Percentiles rank a stretch among this genome's conserved stretches.
Evolutionary conservation across 2,797 vertebrate genomes (phyloP).

Genomic region (Novumbra hubbsi): DNA sequence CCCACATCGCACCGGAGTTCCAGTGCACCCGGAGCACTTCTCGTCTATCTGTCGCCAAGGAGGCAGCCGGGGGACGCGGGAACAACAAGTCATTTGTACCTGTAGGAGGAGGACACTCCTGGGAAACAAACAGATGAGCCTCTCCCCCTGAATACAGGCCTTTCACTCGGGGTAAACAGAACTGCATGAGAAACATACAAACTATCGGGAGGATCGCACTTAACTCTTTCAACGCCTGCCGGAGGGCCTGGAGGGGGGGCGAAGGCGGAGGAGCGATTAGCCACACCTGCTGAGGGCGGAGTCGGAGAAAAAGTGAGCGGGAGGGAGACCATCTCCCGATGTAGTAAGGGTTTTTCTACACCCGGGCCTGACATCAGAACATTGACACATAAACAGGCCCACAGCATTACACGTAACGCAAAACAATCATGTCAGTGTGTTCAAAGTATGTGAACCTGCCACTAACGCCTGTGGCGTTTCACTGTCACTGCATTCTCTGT

Average conservation of each 20-base stretch:
- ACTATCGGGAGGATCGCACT: slow-evolving; percentile 80
- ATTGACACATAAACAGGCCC: neutral
- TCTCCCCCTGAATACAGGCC: slow-evolving; percentile 81
- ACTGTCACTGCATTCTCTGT: neutral
- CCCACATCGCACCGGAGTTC: slow-evolving; percentile 81
- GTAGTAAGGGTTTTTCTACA: neutral
- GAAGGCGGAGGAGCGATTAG: slow-evolving; percentile 26
- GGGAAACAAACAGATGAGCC: slow-evolving; percentile 91
- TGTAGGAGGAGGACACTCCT: slow-evolving; percentile 85
- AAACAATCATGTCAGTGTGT: neutral
- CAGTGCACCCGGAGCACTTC: slow-evolving; percentile 60
- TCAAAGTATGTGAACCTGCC: neutral
- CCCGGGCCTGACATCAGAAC: neutral
- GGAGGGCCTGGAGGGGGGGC: slow-evolving; percentile 23
- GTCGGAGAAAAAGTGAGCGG: neutral
- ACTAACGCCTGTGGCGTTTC: neutral
- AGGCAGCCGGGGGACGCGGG: slow-evolving; percentile 63
- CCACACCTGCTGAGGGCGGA: slow-evolving; percentile 16
- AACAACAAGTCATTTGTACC: slow-evolving; percentile 90
- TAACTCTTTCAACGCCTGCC: slow-evolving; percentile 65
- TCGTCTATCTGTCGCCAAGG: slow-evolving; percentile 87
- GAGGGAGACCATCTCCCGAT: neutral
- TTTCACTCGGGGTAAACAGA: slow-evolving; percentile 85
- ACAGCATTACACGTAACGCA: neutral
- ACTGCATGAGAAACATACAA: slow-evolving; percentile 89